Conservation (phyloP, 2,113 vertebrate species). For the Hippoglossus stenolepis region DNA sequence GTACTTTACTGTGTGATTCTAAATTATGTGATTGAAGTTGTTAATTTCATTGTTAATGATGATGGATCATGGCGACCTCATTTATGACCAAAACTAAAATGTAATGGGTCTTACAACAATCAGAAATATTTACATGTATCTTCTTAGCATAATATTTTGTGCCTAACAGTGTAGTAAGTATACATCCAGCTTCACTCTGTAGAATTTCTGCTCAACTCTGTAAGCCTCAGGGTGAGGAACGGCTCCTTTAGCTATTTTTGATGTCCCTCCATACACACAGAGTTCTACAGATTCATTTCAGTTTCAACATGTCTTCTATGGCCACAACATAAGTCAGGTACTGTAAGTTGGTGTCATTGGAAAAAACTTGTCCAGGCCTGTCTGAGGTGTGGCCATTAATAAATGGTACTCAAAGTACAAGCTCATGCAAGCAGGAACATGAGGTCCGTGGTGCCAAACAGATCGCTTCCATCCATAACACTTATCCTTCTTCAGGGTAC, state of each 20-base stretch:
- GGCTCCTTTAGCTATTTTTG: background rate
- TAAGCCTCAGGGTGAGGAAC: too few relatives aligned
- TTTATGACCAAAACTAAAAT: background rate
- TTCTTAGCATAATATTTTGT: background rate
- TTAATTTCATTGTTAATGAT: background rate
- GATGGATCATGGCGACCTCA: background rate
- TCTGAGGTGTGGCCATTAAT: constrained; percentile 28
- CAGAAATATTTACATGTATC: background rate
- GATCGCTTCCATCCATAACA: background rate
- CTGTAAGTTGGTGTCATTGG: background rate
- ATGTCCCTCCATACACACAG: background rate
- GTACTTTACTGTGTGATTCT: background rate
- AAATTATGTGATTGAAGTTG: background rate
- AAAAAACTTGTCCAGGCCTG: constrained; percentile 16
- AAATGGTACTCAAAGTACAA: background rate
- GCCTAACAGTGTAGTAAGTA: too few relatives aligned
- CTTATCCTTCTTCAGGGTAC: too few relatives aligned
- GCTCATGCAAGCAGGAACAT: constrained; percentile 5
- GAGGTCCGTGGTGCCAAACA: background rate
- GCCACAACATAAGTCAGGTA: background rate
- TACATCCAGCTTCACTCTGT: too few relatives aligned
- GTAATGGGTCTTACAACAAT: too few relatives aligned
- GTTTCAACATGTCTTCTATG: constrained; percentile 11
- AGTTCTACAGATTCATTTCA: background rate
- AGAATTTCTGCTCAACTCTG: too few relatives aligned